Evolutionary conservation across 2,888 invertebrate species (phyloP).

Genomic region (Crioceris asparagi): DNA sequence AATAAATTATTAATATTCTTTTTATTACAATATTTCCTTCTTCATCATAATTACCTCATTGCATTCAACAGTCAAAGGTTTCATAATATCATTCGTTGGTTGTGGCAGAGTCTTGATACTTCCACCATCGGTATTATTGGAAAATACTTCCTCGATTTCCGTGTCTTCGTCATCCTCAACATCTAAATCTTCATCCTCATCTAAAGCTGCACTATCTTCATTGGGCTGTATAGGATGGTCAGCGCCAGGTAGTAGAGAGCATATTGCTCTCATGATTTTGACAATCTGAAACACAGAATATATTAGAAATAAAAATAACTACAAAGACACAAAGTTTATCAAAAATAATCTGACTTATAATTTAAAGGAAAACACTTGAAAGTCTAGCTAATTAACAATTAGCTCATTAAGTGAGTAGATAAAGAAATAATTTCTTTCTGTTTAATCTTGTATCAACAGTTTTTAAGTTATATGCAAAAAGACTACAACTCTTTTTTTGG

Average conservation of each 20-base stretch:
- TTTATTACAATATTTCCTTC: too few species aligned
- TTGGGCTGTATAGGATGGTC: conserved; percentile 36
- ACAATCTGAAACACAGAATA: conserved; percentile 25
- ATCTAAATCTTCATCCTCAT: conserved; percentile 29
- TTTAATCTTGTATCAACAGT: too few species aligned
- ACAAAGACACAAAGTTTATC: too few species aligned
- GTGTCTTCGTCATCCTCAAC: conserved; percentile 18
- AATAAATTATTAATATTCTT: too few species aligned
- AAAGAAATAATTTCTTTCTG: too few species aligned
- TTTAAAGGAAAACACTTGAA: too few species aligned
- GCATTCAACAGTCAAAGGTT: conserved; percentile 49
- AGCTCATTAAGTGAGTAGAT: conserved; percentile 2
- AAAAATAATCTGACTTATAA: too few species aligned
- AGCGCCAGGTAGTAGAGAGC: conserved; percentile 61
- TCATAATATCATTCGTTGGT: conserved; percentile 24
- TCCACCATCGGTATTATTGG: conserved; percentile 20
- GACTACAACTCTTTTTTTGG: too few species aligned
- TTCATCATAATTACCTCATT: too few species aligned
- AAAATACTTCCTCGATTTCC: conserved; percentile 15
- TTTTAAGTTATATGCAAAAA: too few species aligned
- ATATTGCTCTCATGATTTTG: conserved; percentile 27
- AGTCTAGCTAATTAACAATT: not conserved
- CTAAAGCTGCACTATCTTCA: conserved; percentile 48
- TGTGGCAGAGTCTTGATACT: conserved; percentile 28
- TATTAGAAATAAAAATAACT: too few species aligned